Evolutionary conservation across 2,888 invertebrate species (phyloP), one percentile per base, ranked within the genome.

Genomic region (Liopterus haemorrhoidalis): DNA sequence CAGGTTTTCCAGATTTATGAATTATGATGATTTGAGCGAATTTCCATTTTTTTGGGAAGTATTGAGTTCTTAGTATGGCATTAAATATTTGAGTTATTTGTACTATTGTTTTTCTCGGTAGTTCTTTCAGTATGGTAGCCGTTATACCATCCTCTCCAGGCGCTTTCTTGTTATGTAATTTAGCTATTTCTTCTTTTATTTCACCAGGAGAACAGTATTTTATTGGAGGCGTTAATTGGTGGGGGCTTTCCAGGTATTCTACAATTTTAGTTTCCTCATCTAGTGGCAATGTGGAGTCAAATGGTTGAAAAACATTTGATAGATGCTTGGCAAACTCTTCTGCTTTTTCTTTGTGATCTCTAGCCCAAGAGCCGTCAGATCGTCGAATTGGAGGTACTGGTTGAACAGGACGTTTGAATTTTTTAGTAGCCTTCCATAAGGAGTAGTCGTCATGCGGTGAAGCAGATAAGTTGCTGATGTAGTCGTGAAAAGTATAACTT

Each of bases 41-140:
- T 48, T 60, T 58, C 52, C 56, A 59, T 40, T 54, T 38, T 8
- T 19, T 41, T 1, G 56, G 57, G 6, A 55, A 50, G 12, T 55
- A 49, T 2, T 41, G 35, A 22, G 51, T 38, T 49, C 52, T 42
- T 21, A 52, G 11, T 30, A 46, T 30, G 11, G 57, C 52, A 25
- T 58, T 58, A 5, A 48, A 53, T 0, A 59, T 35, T 12, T 43
- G 33, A 3, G 55, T 50, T 6, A 60, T 20, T 12, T 44, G 41
- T 1, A 42, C 16, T 4, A 54, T 32, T 5, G 33, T 52, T 33
- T 52, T 52, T 38, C 16, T 21, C 4, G 58, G 51, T 11, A 57
- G 50, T 25, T 54, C 48, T 48, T 54, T 53, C 11, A 48, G 42
- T 4, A 55, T 35, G 4, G 48, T 37, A 1, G 48, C 54, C 6